Evolutionary conservation across 1,140 invertebrate genomes (phyloP), one percentile per base, ranked within the genome.

Genomic region (Brachionus koreanus): DNA sequence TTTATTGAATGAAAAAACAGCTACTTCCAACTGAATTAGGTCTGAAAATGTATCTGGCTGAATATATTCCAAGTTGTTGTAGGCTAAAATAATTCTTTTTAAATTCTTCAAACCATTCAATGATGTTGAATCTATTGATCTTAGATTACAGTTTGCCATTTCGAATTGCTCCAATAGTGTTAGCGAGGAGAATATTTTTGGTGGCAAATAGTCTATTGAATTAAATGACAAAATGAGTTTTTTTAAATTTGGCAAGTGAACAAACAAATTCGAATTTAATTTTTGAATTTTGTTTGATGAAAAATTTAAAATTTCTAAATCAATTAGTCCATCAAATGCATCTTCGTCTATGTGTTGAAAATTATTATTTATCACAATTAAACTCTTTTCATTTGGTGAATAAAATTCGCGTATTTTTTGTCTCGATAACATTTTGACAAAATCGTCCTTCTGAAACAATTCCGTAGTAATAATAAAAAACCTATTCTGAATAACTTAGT

Each of bases 141-240:
- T 65, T 16, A 65, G n/a, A 65, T 65, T 65, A 37, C 63, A 65
- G n/a, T 65, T 65, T 12, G 63, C 4, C 63, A 65, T 65, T 65
- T 65, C 63, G 29, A 65, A 33, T 65, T 65, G 63, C 33, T 65
- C 63, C 33, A 65, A 33, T 65, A 33, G 7, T 5, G 33, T n/a
- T 37, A 65, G 29, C 2, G 63, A 65, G 1, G 63, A 33, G 63
- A 65, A 65, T 65, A 65, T 37, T 12, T 65, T 65, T 65, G 25
- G 29, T 33, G 63, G 29, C 63, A 65, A 65, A 12, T 0, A 65
- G n/a, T 4, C 13, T 0, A 65, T 65, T 65, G 63, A 65, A 65
- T 65, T 65, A 65, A 37, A 65, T 65, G 63, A 65, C 4, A 65
- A 65, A 65, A 65, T 65, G 63, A 65, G 63, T 65, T 35, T 65